A percentile compares a stretch with the other conserved stretches of the same genome.
phyloP scores from a whole-genome alignment of 2,888 invertebrate genomes.

The Hesperia comma region DNA sequence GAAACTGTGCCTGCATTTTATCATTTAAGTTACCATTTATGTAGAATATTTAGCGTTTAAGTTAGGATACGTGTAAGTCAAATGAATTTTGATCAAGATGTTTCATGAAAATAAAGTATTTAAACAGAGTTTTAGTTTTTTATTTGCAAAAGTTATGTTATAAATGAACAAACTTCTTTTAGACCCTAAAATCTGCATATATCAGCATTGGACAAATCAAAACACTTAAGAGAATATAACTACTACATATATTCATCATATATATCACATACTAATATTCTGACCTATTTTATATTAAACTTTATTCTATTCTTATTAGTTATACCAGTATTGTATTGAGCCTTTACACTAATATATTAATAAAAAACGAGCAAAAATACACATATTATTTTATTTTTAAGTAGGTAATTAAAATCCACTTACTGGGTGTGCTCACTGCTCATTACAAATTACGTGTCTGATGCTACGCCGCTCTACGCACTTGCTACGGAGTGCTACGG shows the following conservation, averaged over 20 bases:
- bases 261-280: too few relatives aligned
- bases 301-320: too few relatives aligned
- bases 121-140: neutral
- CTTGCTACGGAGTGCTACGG: conserved; percentile 38
- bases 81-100: conserved; percentile 41
- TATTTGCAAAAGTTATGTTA: neutral
- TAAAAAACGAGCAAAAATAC: conserved; percentile 4
- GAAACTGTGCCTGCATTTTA: conserved; percentile 25
- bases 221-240: neutral
- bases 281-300: too few relatives aligned
- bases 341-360: neutral
- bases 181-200: too few relatives aligned
- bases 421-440: neutral
- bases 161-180: too few relatives aligned
- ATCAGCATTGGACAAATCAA: too few relatives aligned
- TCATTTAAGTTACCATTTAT: conserved; percentile 44
- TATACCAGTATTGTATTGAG: too few relatives aligned
- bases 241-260: too few relatives aligned
- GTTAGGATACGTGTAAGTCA: conserved; percentile 29
- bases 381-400: too few relatives aligned
- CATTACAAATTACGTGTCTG: neutral
- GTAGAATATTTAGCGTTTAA: conserved; percentile 38
- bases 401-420: too few relatives aligned
- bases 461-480: conserved; percentile 29
- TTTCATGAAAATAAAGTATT: conserved; percentile 10